Conservation (phyloP, 2,797 vertebrate species). For the Petrocephalus sullivani region DNA sequence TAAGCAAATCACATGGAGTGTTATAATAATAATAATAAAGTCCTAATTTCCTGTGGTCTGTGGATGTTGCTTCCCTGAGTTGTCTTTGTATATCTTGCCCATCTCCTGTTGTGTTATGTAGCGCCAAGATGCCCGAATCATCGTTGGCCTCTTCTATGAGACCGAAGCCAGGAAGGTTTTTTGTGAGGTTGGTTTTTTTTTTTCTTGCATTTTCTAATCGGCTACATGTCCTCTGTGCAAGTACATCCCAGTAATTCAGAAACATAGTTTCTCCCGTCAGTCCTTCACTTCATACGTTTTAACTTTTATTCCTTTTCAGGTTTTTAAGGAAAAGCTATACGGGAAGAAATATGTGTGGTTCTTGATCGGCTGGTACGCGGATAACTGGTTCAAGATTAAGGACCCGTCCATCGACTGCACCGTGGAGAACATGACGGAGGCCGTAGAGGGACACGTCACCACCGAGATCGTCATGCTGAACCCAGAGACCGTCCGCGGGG, state of each 20-base stretch:
- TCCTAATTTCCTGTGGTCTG: not conserved
- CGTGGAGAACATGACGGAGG: constrained; percentile 88
- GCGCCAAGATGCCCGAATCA: constrained; percentile 91
- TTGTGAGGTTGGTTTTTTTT: constrained; percentile 72
- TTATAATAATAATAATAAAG: not conserved
- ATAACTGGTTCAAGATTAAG: constrained; percentile 94
- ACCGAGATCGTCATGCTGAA: constrained; percentile 97
- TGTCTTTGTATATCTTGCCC: not conserved
- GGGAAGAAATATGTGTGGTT: constrained; percentile 96
- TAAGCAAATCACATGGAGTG: not conserved
- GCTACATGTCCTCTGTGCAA: not conserved
- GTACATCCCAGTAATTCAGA: not conserved
- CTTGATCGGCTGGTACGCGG: constrained; percentile 93
- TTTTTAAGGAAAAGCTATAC: constrained; percentile 91
- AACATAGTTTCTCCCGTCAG: not conserved
- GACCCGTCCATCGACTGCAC: constrained; percentile 93
- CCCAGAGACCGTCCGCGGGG: constrained; percentile 84
- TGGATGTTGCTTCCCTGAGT: not conserved
- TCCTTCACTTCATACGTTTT: not conserved
- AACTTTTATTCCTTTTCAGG: constrained; percentile 52
- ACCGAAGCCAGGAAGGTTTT: constrained; percentile 93
- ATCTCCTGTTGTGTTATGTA: constrained; percentile 35
- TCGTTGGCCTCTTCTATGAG: constrained; percentile 93
- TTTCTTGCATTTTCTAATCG: not conserved
- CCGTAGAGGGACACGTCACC: constrained; percentile 90